Evolutionary conservation across 1,140 invertebrate species (phyloP).

Genomic region (Cheumatopsyche charites): DNA sequence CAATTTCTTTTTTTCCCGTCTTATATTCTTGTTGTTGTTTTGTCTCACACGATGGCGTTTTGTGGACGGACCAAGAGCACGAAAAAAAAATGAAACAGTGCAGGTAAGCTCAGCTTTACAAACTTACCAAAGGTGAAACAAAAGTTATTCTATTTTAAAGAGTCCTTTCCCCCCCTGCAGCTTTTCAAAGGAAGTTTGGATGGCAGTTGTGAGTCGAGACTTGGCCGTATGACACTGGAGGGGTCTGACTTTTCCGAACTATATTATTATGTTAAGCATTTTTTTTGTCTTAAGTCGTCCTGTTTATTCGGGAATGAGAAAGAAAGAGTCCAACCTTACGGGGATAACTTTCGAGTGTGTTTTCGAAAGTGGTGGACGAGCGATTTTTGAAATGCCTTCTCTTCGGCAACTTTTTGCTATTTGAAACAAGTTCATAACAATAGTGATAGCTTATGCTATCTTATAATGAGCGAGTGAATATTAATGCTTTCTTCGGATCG

Average conservation of each 20-base stretch:
- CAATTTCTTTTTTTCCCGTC: background rate
- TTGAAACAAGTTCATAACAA: too few species aligned
- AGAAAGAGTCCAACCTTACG: too few species aligned
- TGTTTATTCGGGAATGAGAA: too few species aligned
- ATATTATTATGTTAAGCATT: background rate
- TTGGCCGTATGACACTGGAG: slow-evolving; percentile 25
- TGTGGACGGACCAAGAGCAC: background rate
- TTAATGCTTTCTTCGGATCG: too few species aligned
- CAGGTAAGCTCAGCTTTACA: slow-evolving; percentile 31
- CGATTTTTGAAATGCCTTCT: too few species aligned
- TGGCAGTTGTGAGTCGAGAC: slow-evolving; percentile 24
- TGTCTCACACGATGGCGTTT: background rate
- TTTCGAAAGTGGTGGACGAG: too few species aligned
- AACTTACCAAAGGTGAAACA: slow-evolving; percentile 39
- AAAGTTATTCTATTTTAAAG: slow-evolving; percentile 46
- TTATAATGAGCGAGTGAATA: too few species aligned
- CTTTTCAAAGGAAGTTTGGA: slow-evolving; percentile 13
- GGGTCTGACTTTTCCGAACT: background rate
- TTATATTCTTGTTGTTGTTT: too few species aligned
- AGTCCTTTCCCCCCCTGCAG: slow-evolving; percentile 4
- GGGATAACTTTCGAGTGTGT: too few species aligned
- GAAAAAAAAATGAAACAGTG: slow-evolving; percentile 26
- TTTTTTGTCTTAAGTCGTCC: too few species aligned
- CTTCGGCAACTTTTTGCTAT: too few species aligned
- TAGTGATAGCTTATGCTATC: too few species aligned